phyloP scores from a whole-genome alignment of 2,797 vertebrate genomes.

The Rhabdomys pumilio region DNA sequence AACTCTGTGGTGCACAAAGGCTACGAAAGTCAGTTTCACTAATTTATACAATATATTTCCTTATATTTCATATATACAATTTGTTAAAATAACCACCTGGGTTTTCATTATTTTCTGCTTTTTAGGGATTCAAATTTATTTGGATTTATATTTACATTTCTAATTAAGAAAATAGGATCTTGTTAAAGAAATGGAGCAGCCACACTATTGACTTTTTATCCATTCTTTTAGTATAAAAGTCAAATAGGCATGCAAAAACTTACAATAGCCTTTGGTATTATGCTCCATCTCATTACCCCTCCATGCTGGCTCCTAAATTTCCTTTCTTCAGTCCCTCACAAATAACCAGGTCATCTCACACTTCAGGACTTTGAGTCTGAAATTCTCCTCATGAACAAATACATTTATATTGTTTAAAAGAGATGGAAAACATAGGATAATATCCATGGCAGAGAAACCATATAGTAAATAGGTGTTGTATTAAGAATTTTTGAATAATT shows the following conservation, averaged over 20 bases:
- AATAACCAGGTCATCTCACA: neutral
- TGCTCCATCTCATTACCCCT: neutral
- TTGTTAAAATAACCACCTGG: neutral
- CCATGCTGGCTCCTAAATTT: neutral
- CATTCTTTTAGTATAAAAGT: neutral
- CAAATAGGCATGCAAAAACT: neutral
- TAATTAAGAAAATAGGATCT: slow-evolving; percentile 17
- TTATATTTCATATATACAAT: neutral
- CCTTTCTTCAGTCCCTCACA: neutral
- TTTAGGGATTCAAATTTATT: neutral
- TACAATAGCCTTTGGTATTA: neutral
- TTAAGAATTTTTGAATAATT: neutral
- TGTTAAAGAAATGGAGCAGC: neutral
- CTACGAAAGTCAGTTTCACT: neutral
- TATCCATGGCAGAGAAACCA: neutral
- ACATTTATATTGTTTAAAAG: neutral
- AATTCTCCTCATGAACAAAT: neutral
- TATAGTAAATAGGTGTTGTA: neutral
- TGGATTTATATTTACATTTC: neutral
- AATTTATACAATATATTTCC: neutral
- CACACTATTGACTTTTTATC: neutral
- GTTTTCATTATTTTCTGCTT: slow-evolving; percentile 28
- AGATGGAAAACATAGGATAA: neutral
- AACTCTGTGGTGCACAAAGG: neutral
- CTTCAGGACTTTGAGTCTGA: neutral